Evolutionary conservation across 2,888 invertebrate genomes (phyloP).

Genomic region (Clistopyga incitator): DNA sequence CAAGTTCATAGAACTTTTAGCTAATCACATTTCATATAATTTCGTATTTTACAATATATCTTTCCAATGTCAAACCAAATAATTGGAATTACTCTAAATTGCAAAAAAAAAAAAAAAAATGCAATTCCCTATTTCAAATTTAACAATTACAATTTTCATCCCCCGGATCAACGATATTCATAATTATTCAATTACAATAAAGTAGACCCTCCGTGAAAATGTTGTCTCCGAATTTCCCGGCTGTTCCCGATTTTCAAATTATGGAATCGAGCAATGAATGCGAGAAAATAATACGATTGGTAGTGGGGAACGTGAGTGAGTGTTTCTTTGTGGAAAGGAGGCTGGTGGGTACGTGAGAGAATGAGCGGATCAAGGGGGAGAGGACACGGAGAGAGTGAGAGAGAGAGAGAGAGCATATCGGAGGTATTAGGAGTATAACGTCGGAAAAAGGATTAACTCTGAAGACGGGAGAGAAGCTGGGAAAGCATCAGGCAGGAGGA

Average conservation of each 20-base stretch:
- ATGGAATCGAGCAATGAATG: background rate
- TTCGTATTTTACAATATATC: too few relatives aligned
- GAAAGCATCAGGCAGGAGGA: constrained; percentile 35
- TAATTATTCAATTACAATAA: too few relatives aligned
- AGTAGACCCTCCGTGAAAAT: too few relatives aligned
- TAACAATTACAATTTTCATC: too few relatives aligned
- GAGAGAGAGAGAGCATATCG: background rate
- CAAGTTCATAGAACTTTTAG: too few relatives aligned
- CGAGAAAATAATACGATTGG: background rate
- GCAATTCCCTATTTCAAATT: too few relatives aligned
- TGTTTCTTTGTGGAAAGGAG: background rate
- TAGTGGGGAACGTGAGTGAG: background rate
- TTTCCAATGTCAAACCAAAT: too few relatives aligned
- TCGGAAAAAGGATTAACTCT: constrained; percentile 54
- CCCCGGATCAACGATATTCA: too few relatives aligned
- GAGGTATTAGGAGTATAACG: constrained; percentile 32
- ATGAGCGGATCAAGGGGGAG: background rate
- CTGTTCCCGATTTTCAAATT: background rate
- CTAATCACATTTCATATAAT: too few relatives aligned
- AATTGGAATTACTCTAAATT: too few relatives aligned
- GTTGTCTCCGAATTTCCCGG: too few relatives aligned
- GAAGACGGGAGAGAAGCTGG: constrained; percentile 21
- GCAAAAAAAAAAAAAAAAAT: too few relatives aligned
- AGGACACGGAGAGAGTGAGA: background rate
- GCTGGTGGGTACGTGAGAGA: background rate